These are phyloP conservation scores for Caenorhabditis afra DNA, from an alignment of 2,888 invertebrate genomes.

Conservation along the genomic window DNA sequence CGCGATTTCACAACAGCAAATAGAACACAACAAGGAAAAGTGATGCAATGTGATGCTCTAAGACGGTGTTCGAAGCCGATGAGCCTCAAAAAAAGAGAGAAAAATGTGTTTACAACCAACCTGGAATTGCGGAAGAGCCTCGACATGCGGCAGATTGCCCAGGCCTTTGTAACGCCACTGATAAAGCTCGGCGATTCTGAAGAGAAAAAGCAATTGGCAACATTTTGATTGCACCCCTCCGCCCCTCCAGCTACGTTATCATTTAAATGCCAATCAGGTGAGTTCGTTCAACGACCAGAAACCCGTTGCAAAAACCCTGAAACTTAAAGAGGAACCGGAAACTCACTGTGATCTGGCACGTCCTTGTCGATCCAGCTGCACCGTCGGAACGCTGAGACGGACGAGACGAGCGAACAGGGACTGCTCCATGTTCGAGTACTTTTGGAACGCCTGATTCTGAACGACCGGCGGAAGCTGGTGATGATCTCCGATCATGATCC, in stretches of 20 bases:
- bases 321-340: constrained; percentile 13
- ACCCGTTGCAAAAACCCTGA: neutral
- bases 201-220: constrained; percentile 55
- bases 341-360: constrained; percentile 89
- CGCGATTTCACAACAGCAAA: constrained; percentile 1
- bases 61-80: neutral
- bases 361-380: constrained; percentile 97
- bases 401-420: constrained; percentile 97
- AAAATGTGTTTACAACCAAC: constrained; percentile 4
- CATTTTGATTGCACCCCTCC: constrained; percentile 11
- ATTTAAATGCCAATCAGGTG: no score
- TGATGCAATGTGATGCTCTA: constrained; percentile 28
- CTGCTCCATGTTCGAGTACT: constrained; percentile 99
- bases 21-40: constrained; percentile 6
- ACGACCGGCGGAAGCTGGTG: constrained; percentile 99
- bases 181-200: constrained; percentile 82
- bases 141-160: constrained; percentile 94
- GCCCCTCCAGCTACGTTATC: neutral
- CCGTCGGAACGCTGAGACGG: constrained; percentile 94
- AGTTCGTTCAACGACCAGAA: neutral
- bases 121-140: constrained; percentile 88
- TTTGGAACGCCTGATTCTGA: constrained; percentile 99
- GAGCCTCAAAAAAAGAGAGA: neutral
- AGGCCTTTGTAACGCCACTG: constrained; percentile 84
- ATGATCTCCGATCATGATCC: constrained; percentile 99